Evolutionary conservation across 2,113 vertebrate genomes (phyloP).

Genomic region (Peromyscus maniculatus): DNA sequence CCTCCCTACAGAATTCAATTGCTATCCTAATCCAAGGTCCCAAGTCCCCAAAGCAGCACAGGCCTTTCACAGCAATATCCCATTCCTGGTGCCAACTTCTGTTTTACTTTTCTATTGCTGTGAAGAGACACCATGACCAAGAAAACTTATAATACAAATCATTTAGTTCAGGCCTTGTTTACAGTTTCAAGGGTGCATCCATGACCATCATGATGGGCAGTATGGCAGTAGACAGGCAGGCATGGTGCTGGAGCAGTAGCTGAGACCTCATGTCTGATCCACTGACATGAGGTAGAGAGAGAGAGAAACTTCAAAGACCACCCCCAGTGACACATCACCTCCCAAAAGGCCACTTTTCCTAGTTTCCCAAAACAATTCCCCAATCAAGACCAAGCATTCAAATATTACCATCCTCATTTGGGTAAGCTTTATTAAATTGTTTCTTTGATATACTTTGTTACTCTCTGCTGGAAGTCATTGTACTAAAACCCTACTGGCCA

Average conservation of each 20-base stretch:
- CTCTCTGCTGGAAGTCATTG: not conserved
- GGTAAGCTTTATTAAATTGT: not conserved
- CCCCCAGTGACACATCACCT: not conserved
- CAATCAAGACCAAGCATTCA: not conserved
- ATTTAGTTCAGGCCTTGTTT: not conserved
- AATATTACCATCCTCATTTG: not conserved
- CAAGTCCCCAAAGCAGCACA: not conserved
- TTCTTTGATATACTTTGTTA: conserved; percentile 32
- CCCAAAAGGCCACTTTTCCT: not conserved
- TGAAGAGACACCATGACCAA: not conserved
- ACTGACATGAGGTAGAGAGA: not conserved
- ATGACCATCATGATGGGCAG: not conserved
- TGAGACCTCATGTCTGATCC: not conserved
- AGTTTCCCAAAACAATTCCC: not conserved
- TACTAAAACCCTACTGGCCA: not conserved
- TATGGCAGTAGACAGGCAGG: not conserved
- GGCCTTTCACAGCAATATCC: not conserved
- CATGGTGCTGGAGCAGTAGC: not conserved
- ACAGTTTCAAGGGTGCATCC: not conserved
- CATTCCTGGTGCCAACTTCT: not conserved
- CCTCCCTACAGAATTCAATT: not conserved
- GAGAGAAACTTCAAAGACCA: not conserved
- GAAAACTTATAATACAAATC: not conserved
- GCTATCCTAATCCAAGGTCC: not conserved
- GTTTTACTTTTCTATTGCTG: not conserved